Evolutionary conservation across 2,797 vertebrate species (phyloP).

Genomic region (Distichodus sexfasciatus): DNA sequence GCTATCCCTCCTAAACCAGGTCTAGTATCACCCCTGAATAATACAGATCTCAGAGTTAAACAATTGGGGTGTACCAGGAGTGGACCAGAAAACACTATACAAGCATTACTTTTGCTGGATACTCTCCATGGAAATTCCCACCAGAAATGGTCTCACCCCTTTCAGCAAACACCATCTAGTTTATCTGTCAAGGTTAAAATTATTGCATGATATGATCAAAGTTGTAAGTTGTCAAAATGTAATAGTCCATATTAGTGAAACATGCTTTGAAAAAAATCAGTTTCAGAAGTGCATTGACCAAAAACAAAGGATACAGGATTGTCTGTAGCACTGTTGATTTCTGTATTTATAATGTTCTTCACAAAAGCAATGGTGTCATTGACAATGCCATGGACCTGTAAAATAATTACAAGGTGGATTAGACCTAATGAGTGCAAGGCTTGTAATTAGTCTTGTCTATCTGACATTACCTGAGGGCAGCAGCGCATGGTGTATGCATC

Average conservation of each 20-base stretch:
- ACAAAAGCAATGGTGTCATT: slow-evolving; percentile 96
- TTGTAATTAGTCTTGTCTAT: neutral
- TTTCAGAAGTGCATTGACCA: too few relatives aligned
- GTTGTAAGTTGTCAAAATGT: neutral
- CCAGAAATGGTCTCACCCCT: slow-evolving; percentile 97
- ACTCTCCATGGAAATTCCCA: slow-evolving; percentile 99
- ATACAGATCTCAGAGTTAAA: too few relatives aligned
- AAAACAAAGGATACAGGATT: slow-evolving; percentile 99
- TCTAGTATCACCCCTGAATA: too few relatives aligned
- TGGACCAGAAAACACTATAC: too few relatives aligned
- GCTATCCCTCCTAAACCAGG: too few relatives aligned
- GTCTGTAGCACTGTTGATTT: slow-evolving; percentile 98
- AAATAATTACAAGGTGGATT: neutral
- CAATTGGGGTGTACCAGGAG: too few relatives aligned
- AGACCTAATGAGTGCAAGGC: neutral
- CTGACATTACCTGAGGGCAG: slow-evolving; percentile 87
- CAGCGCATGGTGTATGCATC: slow-evolving; percentile 97
- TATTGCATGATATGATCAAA: neutral
- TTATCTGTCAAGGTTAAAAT: slow-evolving; percentile 65
- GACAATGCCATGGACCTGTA: slow-evolving; percentile 89
- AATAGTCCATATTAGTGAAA: neutral
- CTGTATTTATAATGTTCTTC: slow-evolving; percentile 89
- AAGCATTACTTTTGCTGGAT: slow-evolving; percentile 89
- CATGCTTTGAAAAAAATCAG: too few relatives aligned
- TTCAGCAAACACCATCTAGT: slow-evolving; percentile 96